Conservation (phyloP, 2,113 vertebrate genomes). For the Mystacornis crossleyi region DNA sequence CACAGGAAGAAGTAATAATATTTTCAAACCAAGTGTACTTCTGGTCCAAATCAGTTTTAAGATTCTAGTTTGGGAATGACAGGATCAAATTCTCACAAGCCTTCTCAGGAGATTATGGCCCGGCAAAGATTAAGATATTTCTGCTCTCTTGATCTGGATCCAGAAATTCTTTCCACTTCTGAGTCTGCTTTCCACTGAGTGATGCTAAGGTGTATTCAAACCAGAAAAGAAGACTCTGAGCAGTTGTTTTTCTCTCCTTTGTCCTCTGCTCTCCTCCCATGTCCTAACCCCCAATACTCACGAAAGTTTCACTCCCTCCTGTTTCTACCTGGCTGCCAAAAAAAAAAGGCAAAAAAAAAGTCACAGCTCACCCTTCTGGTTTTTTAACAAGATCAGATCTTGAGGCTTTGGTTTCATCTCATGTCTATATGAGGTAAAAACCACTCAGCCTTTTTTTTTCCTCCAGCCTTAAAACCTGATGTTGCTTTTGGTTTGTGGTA, state of each 20-base stretch:
- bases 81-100: constrained; percentile 57
- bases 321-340: constrained; percentile 7
- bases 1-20: constrained; percentile 41
- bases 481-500: constrained; percentile 5
- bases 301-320: background rate
- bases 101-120: constrained; percentile 30
- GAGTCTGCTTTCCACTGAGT: constrained; percentile 12
- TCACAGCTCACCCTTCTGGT: background rate
- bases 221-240: background rate
- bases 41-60: constrained; percentile 47
- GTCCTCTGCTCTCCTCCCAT: background rate
- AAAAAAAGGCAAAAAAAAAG: background rate
- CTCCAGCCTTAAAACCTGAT: background rate
- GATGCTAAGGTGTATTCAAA: constrained; percentile 50
- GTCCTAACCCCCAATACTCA: background rate
- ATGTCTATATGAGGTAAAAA: constrained; percentile 40
- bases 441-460: background rate
- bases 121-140: constrained; percentile 43
- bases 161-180: constrained; percentile 60
- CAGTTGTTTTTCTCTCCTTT: constrained; percentile 52
- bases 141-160: constrained; percentile 16
- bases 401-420: constrained; percentile 40
- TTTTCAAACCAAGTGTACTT: constrained; percentile 13
- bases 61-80: constrained; percentile 44
- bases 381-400: constrained; percentile 19